Percentiles rank a stretch among this genome's conserved stretches.
Conservation (phyloP, 2,888 invertebrate genomes). For the Caenorhabditis sulstoni region DNA sequence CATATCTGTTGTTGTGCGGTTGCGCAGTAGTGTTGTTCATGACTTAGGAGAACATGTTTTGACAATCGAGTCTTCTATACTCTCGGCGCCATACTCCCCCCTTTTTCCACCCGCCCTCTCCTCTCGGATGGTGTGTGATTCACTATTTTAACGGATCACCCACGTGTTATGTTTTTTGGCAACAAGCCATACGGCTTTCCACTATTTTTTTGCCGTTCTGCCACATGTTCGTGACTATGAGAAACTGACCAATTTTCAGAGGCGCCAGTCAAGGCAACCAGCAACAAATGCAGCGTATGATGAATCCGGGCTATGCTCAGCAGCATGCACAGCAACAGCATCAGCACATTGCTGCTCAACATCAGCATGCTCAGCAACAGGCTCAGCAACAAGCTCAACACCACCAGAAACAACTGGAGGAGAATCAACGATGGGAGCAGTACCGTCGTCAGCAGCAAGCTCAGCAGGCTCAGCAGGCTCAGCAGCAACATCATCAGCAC, state of each 20-base stretch:
- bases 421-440: neutral
- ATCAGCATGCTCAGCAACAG: no score
- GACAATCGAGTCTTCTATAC: conserved; percentile 38
- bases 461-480: neutral
- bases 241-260: conserved; percentile 17
- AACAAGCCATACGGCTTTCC: neutral
- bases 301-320: conserved; percentile 32
- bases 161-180: conserved; percentile 18
- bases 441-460: neutral
- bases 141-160: conserved; percentile 40
- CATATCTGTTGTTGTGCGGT: conserved; percentile 14
- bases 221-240: conserved; percentile 2
- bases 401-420: neutral
- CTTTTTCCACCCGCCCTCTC: neutral
- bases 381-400: conserved; percentile 23
- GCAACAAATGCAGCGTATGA: conserved; percentile 42
- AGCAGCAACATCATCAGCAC: conserved; percentile 4
- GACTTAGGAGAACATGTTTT: conserved; percentile 56
- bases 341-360: conserved; percentile 3
- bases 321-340: conserved; percentile 31
- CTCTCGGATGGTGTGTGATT: conserved; percentile 45
- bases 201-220: no score
- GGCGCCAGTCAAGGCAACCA: conserved; percentile 21
- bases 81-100: neutral
- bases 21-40: conserved; percentile 30